phyloP scores from a whole-genome alignment of 2,113 vertebrate species.

The Ancistrus triradiatus region DNA sequence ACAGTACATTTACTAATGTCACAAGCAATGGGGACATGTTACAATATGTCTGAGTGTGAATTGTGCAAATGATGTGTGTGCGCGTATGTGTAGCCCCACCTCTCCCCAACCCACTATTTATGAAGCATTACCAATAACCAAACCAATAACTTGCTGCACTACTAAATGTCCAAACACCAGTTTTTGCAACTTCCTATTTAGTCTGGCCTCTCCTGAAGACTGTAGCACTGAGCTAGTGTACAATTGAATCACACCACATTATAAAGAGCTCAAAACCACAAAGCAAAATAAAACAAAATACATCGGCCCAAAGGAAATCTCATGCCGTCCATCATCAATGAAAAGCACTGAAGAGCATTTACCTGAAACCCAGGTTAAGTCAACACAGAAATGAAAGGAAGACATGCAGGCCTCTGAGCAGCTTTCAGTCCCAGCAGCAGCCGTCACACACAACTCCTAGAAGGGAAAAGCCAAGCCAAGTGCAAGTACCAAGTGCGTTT shows the following conservation, averaged over 20 bases:
- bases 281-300: background rate
- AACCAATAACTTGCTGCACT: background rate
- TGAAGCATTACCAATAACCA: conserved; percentile 8
- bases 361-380: background rate
- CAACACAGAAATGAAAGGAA: background rate
- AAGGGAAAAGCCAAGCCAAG: conserved; percentile 22
- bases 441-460: conserved; percentile 9
- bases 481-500: conserved; percentile 36
- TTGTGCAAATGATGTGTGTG: background rate
- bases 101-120: background rate
- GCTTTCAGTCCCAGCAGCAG: conserved; percentile 18
- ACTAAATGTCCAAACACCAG: conserved; percentile 15
- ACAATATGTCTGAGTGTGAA: background rate
- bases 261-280: background rate
- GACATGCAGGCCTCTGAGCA: conserved; percentile 16
- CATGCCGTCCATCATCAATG: background rate
- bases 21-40: conserved; percentile 17
- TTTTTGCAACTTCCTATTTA: conserved; percentile 13
- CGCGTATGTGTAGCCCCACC: background rate
- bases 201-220: background rate
- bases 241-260: background rate
- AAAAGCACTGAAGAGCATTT: background rate
- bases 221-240: background rate
- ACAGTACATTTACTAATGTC: conserved; percentile 31
- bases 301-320: background rate